phyloP scores from a whole-genome alignment of 2,797 vertebrate species.

The Enteromius paludinosus region DNA sequence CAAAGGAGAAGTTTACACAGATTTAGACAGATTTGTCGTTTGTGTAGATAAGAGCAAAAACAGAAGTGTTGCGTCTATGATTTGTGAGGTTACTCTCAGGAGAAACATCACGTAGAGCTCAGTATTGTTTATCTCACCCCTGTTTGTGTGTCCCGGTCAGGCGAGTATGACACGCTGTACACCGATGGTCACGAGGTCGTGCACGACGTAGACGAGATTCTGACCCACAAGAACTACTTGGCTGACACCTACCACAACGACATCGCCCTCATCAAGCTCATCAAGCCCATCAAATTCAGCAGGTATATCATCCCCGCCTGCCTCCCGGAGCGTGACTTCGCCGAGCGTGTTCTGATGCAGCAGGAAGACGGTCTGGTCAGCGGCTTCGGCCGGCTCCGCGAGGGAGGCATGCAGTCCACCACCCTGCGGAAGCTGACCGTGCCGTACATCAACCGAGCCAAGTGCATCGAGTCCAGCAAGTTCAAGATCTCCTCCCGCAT shows the following conservation, averaged over 20 bases:
- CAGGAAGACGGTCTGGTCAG: slow-evolving; percentile 81
- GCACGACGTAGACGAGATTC: slow-evolving; percentile 74
- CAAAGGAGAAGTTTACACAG: too few relatives aligned
- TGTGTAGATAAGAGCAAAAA: too few relatives aligned
- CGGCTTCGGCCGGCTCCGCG: slow-evolving; percentile 86
- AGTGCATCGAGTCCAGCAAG: slow-evolving; percentile 85
- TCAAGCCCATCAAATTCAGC: slow-evolving; percentile 80
- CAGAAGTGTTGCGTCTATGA: too few relatives aligned
- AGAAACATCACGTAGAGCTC: too few relatives aligned
- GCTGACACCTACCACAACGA: slow-evolving; percentile 84
- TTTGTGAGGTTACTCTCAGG: too few relatives aligned
- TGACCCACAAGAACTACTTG: slow-evolving; percentile 80
- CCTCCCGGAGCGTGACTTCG: slow-evolving; percentile 84
- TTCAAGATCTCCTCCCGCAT: slow-evolving; percentile 82
- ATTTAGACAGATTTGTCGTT: too few relatives aligned
- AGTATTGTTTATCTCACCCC: neutral
- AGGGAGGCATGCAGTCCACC: slow-evolving; percentile 76
- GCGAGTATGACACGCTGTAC: slow-evolving; percentile 79
- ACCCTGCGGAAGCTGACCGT: slow-evolving; percentile 82
- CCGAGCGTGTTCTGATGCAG: slow-evolving; percentile 88
- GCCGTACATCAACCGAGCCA: slow-evolving; percentile 83
- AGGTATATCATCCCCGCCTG: slow-evolving; percentile 85
- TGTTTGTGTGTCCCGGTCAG: slow-evolving; percentile 65
- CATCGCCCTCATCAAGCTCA: slow-evolving; percentile 89
- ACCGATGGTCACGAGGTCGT: slow-evolving; percentile 72